These are phyloP conservation scores for Chaetops frenatus DNA, from an alignment of 2,113 vertebrate genomes.

Conservation along the genomic window DNA sequence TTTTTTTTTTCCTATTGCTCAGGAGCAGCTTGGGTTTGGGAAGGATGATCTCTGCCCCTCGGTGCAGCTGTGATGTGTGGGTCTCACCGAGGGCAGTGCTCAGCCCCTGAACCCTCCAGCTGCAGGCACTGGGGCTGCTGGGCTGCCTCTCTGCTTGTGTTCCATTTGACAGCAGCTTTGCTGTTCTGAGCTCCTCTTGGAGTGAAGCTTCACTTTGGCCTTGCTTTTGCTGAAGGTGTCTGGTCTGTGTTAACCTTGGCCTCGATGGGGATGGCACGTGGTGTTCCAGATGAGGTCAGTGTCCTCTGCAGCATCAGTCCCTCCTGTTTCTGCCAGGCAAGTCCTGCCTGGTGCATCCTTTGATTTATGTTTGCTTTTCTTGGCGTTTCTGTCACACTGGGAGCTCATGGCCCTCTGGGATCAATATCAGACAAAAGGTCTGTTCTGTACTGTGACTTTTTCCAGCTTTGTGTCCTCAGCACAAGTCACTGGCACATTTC, in stretches of 20 bases:
- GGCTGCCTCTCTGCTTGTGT: neutral
- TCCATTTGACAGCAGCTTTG: neutral
- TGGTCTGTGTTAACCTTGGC: neutral
- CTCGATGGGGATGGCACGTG: rapidly evolving
- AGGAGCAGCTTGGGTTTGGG: neutral
- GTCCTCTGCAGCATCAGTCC: neutral
- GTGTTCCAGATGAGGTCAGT: neutral
- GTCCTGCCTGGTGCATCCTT: neutral
- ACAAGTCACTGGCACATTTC: neutral
- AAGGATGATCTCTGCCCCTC: neutral
- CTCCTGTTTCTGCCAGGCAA: neutral
- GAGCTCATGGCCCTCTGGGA: neutral
- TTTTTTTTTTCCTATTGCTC: neutral
- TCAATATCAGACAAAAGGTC: neutral
- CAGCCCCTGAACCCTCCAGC: neutral
- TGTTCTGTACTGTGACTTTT: neutral
- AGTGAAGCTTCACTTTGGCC: neutral
- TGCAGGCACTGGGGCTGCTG: neutral
- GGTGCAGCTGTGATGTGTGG: neutral
- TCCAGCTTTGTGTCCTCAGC: neutral
- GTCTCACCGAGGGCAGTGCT: neutral
- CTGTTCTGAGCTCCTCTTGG: neutral
- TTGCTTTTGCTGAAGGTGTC: neutral
- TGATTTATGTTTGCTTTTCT: neutral
- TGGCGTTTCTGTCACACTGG: neutral